Base-by-base conservation (phyloP, 2,888 invertebrate genomes). In the Plemyria rubiginata region DNA sequence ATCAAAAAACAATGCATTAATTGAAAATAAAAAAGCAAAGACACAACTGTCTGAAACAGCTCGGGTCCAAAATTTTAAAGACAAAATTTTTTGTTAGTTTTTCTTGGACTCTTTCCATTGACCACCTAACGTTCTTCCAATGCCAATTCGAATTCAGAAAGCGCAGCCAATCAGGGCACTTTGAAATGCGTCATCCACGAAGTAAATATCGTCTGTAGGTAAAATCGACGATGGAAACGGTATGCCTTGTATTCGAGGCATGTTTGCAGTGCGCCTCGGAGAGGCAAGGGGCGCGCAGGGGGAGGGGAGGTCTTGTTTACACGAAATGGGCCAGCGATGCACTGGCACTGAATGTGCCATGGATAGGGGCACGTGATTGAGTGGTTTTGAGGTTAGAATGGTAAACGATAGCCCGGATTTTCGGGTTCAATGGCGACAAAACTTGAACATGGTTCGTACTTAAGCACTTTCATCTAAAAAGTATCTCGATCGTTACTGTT, bases 241-340 rank as follows among this genome's bases (percentile, higher is more conserved):
- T 65, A 66, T 70, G 75, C 63, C 67, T 70, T 74, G 71, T 73
- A 73, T 70, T 64, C 61, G 63, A 62, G 68, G 67, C 72, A 70
- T 71, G 73, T 73, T 74, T 73, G 68, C 50, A 15, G 36, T 50
- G 50, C 13, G 50, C 45, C 45, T 45, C 16, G 16, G 16, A 69
- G 49, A 43, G 52, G 45, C 6, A 2, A 38, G 36, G 36, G 16
- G 45, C 51, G 50, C 7, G 51, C 11, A 48, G 54, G 36, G 57
- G 11, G 38, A n/a, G 32, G 45, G 52, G 22, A 51, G 48, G 52
- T 51, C 63, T 65, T 73, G 72, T 70, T 73, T 68, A 66, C 68
- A 64, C 68, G 65, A 68, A 70, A 68, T 66, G 60, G 71, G 65
- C 64, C 61, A 65, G 70, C 60, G 66, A 61, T 71, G 67, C 70